phyloP scores from a whole-genome alignment of 2,797 vertebrate genomes.

The Sebastes diaconus region DNA sequence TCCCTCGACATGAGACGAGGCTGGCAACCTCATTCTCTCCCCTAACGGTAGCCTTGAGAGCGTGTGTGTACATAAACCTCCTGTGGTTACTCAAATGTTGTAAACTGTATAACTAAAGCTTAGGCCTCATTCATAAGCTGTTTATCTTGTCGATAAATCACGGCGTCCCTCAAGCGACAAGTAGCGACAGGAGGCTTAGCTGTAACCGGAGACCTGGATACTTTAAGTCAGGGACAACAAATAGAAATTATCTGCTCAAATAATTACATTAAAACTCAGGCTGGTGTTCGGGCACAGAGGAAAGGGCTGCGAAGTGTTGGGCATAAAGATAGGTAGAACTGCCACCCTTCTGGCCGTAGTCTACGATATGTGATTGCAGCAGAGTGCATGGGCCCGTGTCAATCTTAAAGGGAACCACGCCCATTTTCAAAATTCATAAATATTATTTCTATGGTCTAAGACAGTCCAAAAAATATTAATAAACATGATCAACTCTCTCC shows the following conservation, averaged over 20 bases:
- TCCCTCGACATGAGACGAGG: slow-evolving; percentile 63
- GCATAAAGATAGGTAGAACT: slow-evolving; percentile 13
- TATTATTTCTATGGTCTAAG: no score
- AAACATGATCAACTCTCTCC: no score
- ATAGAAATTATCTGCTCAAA: slow-evolving; percentile 63
- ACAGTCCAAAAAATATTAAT: no score
- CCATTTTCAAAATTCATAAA: no score
- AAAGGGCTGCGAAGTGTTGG: background rate
- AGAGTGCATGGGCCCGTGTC: background rate
- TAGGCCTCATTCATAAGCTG: slow-evolving; percentile 84
- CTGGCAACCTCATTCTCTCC: slow-evolving; percentile 67
- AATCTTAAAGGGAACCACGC: background rate
- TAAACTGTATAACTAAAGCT: slow-evolving; percentile 87
- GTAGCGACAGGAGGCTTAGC: slow-evolving; percentile 67
- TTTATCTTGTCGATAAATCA: slow-evolving; percentile 86
- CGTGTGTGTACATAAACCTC: slow-evolving; percentile 77
- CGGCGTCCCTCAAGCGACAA: slow-evolving; percentile 70
- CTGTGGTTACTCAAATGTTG: slow-evolving; percentile 83
- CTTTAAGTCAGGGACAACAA: slow-evolving; percentile 63
- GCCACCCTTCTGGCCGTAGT: background rate
- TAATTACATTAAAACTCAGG: slow-evolving; percentile 38
- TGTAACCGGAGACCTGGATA: slow-evolving; percentile 49
- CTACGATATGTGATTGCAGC: background rate
- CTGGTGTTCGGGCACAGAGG: slow-evolving; percentile 19
- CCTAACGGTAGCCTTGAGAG: slow-evolving; percentile 76